Evolutionary conservation across 2,888 invertebrate species (phyloP), one percentile per base, ranked within the genome.

Genomic region (Minunthozetes semirufus): DNA sequence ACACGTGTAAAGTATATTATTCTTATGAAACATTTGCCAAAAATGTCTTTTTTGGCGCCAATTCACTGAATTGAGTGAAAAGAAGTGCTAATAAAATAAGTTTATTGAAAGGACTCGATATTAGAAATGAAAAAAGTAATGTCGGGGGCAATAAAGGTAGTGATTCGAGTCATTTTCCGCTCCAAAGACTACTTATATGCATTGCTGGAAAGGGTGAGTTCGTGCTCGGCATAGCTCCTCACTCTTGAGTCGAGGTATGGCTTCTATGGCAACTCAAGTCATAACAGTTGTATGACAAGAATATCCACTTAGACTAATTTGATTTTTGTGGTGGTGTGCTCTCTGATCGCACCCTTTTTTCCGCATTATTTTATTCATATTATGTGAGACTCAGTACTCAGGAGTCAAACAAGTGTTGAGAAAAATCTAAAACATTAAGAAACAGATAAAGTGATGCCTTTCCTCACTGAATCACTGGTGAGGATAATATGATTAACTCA

Each of bases 231-330:
- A 70, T 70, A 70, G 48, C 46, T 48, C 9, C 46, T 70, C 42
- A 70, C 70, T 70, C 70, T 42, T 46, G 46, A 70, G 48, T 22
- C 38, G 25, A 17, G n/a, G 11, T 13, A 70, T 38, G 63, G 63
- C 63, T 66, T 66, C 63, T 66, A 66, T 66, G 63, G 63, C 63
- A 70, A 46, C 70, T 70, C 56, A 72, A 72, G 72, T 72, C 72
- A 72, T 72, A 72, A 72, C 72, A 72, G 72, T 56, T 59, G 56
- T 72, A 70, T 72, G 72, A 72, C 72, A 72, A 72, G 72, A 72
- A 50, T 72, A 72, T 72, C 56, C 72, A 72, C 72, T 72, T 72
- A 72, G 17, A 56, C 59, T 72, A 72, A 72, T 72, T 72, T 72
- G 72, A 72, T 72, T 72, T 59, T 59, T 72, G 72, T 59, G 72